These are phyloP conservation scores for Vicugna pacos DNA, from an alignment of 2,113 vertebrate genomes.

Conservation along the genomic window DNA sequence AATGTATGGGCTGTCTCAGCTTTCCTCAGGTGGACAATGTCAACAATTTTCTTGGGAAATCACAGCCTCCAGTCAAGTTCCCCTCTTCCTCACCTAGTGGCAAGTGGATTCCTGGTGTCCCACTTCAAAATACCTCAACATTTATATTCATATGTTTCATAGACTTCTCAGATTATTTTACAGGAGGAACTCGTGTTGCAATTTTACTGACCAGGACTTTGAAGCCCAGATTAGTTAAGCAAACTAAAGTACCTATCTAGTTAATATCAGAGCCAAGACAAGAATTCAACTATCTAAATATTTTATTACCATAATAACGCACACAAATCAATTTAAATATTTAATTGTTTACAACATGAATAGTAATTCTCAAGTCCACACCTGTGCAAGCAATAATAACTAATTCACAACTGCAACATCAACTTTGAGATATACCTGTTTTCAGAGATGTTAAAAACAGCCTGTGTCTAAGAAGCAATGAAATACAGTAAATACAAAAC, in stretches of 20 bases:
- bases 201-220: slow-evolving; percentile 9
- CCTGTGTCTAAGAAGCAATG: not conserved
- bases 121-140: not conserved
- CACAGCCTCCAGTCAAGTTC: not conserved
- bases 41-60: not conserved
- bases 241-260: not conserved
- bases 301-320: not conserved
- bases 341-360: not conserved
- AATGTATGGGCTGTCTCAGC: not conserved
- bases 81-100: not conserved
- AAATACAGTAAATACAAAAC: not conserved
- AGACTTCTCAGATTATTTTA: not conserved
- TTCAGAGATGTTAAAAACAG: not conserved
- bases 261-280: slow-evolving; percentile 18
- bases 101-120: not conserved
- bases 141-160: not conserved
- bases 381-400: not conserved
- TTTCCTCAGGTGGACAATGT: not conserved
- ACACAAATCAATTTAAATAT: not conserved
- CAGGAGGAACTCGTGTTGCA: not conserved
- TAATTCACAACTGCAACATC: not conserved
- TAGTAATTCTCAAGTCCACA: not conserved
- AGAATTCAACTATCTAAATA: not conserved
- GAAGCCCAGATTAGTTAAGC: not conserved
- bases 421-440: not conserved